Evolutionary conservation across 2,888 invertebrate genomes (phyloP), one percentile per base, ranked within the genome.

Genomic region (Drosophila putrida): DNA sequence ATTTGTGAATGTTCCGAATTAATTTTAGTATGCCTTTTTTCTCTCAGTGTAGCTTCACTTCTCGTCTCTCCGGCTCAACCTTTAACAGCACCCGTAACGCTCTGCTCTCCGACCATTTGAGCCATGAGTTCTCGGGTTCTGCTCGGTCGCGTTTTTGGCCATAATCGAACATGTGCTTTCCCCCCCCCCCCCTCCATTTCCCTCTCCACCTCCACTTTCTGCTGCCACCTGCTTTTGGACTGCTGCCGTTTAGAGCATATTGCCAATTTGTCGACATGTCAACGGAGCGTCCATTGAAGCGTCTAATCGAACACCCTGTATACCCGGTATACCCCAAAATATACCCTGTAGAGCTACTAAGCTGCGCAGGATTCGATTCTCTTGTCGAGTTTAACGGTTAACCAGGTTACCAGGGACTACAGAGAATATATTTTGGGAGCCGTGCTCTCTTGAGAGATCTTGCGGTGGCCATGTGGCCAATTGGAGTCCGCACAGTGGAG

Each of bases 111-210:
- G 43, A 31, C 43, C 27, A 28, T 54, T 41, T 41, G 20, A 43
- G 39, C 28, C 10, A 10, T 15, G 28, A 41, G 28, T 43, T 57
- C 36, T 70, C 73, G 75, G 84, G 91, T 91, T 90, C 90, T 89
- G 91, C 88, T 90, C 89, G 90, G 91, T 81, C 86, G 88, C 88
- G 58, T 71, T 87, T 86, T 76, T 71, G 75, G 57, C 71, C 73
- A 79, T 76, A 82, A 88, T 80, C 73, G 83, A 78, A 78, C 78
- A 83, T 86, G 77, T 85, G 72, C 74, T 65, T 35, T 9, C 25
- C 13, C 20, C 36, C 27, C 15, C 0, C 31, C 33, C 25, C 13
- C 20, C 36, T 27, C 15, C 0, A n/a, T n/a, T n/a, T n/a, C 31
- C 33, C 27, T 9, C 39, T 11, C 25, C 8, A 5, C 44, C 15